Base-by-base conservation (phyloP, 2,797 vertebrate genomes). In the Pogonophryne albipinna region DNA sequence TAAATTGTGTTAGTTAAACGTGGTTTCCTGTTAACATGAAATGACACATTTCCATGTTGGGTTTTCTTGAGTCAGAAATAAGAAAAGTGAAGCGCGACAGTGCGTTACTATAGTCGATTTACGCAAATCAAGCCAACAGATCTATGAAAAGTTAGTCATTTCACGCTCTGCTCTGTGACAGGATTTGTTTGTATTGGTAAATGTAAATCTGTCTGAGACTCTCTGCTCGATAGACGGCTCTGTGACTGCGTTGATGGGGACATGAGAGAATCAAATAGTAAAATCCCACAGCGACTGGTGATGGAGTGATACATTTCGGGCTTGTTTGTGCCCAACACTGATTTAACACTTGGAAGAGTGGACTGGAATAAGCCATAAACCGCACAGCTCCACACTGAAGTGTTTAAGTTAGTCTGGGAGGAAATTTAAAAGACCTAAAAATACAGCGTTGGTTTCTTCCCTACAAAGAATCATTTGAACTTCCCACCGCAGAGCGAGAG, bases 381-480 rank as follows among this genome's bases (percentile, higher is more conserved):
- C 88, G 89, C 88, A 62, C 71, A 72, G 91, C 89, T 89, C 89
- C 92, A 94, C 88, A 83, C 89, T 93, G 91, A 91, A 94, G 93
- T 92, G 90, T 91, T 92, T 93, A 93, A 93, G 83, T 91, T 91
- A 88, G 90, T 90, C 90, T 91, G 89, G 89, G 83, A 92, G 93
- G 92, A 94, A 88, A 87, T 92, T 92, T 93, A 91, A 94, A 94
- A 93, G 89, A 92, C 91, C 93, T 94, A 95, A 95, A 96, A 95
- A 95, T 95, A 95, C 91, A 93, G 92, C 89, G 90, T 92, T 88
- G 93, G 92, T 94, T 95, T 94, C 92, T 91, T 89, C 92, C 91
- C 93, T 94, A 94, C 95, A 95, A 95, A 95, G 94, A 95, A 91
- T 94, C 94, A 95, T 95, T 95, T 95, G 94, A 95, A 95, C 94